Conservation (phyloP, 1,140 invertebrate species). For the Apocrypta bakeri region DNA sequence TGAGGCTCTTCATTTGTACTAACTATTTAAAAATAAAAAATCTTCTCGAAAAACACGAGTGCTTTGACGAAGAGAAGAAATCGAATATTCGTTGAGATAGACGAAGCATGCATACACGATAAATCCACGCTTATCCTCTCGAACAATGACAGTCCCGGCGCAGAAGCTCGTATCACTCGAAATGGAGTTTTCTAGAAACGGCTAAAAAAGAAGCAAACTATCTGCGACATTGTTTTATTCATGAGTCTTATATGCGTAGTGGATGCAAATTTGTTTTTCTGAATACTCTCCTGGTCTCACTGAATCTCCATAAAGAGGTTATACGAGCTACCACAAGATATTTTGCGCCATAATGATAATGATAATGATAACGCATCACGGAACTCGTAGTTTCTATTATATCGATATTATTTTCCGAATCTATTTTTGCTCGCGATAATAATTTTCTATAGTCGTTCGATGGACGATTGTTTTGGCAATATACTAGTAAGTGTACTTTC, state of each 20-base stretch:
- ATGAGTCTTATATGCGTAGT: conserved; percentile 14
- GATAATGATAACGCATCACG: not conserved
- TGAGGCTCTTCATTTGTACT: too few relatives aligned
- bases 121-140: not conserved
- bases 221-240: conserved; percentile 29
- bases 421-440: too few relatives aligned
- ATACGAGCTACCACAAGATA: not conserved
- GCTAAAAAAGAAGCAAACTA: not conserved
- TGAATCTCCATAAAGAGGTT: conserved; percentile 42
- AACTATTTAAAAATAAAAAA: too few relatives aligned
- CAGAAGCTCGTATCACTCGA: conserved; percentile 17
- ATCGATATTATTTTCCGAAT: conserved; percentile 26
- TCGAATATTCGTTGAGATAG: not conserved
- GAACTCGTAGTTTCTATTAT: not conserved
- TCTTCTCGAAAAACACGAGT: too few relatives aligned
- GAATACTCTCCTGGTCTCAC: not conserved
- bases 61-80: too few relatives aligned
- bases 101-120: not conserved
- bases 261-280: conserved; percentile 34
- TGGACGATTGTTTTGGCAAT: too few relatives aligned
- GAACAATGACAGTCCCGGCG: not conserved
- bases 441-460: too few relatives aligned
- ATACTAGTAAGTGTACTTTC: too few relatives aligned
- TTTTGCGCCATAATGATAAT: conserved; percentile 24
- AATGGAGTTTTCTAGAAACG: conserved; percentile 47